phyloP scores from a whole-genome alignment of 2,888 invertebrate genomes.

The Hesperia comma region DNA sequence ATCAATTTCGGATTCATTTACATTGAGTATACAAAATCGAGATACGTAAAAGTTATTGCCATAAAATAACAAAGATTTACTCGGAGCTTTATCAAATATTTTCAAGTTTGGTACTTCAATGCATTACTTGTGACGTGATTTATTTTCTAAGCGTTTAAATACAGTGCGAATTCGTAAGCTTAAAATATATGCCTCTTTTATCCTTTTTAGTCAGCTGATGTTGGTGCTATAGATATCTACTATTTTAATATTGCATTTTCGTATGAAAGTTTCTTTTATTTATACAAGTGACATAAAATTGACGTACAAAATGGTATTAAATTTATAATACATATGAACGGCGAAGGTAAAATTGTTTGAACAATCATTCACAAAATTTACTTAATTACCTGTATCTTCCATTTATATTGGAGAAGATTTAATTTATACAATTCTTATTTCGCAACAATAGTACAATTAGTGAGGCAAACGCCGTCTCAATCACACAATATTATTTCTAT shows the following conservation, averaged over 20 bases:
- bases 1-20: neutral
- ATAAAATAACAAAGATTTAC: neutral
- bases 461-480: constrained; percentile 42
- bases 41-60: neutral
- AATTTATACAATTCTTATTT: neutral
- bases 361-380: constrained; percentile 13
- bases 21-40: neutral
- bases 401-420: neutral
- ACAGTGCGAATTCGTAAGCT: constrained; percentile 25
- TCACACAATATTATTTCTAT: constrained; percentile 51
- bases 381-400: neutral
- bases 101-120: neutral
- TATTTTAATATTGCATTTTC: constrained; percentile 55
- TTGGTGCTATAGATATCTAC: constrained; percentile 74
- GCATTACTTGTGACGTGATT: neutral
- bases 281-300: constrained; percentile 36
- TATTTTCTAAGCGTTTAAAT: neutral
- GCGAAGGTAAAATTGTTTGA: constrained; percentile 5
- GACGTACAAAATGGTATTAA: constrained; percentile 51
- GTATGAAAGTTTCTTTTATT: constrained; percentile 38
- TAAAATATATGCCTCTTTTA: constrained; percentile 41
- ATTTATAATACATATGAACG: constrained; percentile 35
- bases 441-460: constrained; percentile 6
- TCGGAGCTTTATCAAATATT: neutral
- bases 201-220: constrained; percentile 73